Base-by-base conservation (phyloP, 2,113 vertebrate genomes). In the Peromyscus maniculatus region DNA sequence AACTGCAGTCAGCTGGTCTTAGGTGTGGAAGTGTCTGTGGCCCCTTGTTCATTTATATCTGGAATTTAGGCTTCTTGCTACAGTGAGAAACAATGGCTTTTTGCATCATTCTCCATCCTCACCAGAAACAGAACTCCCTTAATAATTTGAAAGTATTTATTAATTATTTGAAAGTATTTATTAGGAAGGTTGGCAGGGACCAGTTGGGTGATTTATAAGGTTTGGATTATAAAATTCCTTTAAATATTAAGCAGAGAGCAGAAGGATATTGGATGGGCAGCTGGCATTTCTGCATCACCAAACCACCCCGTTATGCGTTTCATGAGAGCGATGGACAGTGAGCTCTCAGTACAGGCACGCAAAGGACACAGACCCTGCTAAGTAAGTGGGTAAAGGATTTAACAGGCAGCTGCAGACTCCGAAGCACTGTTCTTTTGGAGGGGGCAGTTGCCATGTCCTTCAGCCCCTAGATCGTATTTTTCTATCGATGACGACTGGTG, bases 211-310 rank as follows among this genome's bases (percentile, higher is more conserved):
- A 71, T 94, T 96, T 96, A 74, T 79, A 64, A 94, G 64, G 46
- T 57, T 89, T 96, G 59, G 62, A 86, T 94, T 92, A 59, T 74
- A 94, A 87, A 75, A 79, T 96, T 96, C 93, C 82, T 96, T 96
- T 94, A 95, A 89, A 93, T 96, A 97, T 87, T 87, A 96, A 97
- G 74, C 69, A 84, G 89, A 93, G 31, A 79, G 33, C 22, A 83
- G 89, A 92, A 97, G 69, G 36, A 49, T 79, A 75, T 66, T 95
- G 78, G 87, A 46, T 79, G 52, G 87, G 33, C 74, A 94, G 69
- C 31, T 83, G 95, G 82, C 86, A 95, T 91, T 96, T 96, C 74
- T 84, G 87, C 93, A 78, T 36, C 66, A 90, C 80, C 69, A 78
- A 55, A 88, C 95, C 89, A 87, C 72, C 71, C 49, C 62, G 66